Conservation (phyloP, 2,113 vertebrate genomes). For the Eubucco bourcierii region DNA sequence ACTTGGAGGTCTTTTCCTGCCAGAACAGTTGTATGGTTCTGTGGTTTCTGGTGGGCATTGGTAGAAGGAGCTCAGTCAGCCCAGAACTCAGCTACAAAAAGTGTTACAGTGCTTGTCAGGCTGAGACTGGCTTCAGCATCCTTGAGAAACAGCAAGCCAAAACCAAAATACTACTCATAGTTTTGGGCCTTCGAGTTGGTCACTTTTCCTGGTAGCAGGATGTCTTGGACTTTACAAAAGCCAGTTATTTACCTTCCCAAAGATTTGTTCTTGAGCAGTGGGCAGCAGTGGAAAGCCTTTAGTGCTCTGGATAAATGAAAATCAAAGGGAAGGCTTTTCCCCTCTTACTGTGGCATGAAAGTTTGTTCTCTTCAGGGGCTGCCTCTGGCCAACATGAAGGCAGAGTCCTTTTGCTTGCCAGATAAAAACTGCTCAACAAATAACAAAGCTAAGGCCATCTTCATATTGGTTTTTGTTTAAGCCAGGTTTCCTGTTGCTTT, state of each 20-base stretch:
- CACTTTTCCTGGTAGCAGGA: not conserved
- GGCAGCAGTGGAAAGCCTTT: not conserved
- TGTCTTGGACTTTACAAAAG: not conserved
- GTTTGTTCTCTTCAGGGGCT: not conserved
- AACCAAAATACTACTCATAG: not conserved
- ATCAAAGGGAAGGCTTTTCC: constrained; percentile 2
- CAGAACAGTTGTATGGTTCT: not conserved
- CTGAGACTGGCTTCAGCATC: not conserved
- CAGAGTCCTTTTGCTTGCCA: not conserved
- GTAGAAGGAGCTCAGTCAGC: not conserved
- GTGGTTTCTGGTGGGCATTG: not conserved
- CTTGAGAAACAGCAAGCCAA: not conserved
- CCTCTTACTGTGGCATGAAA: not conserved
- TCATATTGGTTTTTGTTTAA: not conserved
- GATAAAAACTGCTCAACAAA: not conserved
- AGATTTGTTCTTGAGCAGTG: not conserved
- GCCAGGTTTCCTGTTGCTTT: not conserved
- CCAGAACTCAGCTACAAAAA: not conserved
- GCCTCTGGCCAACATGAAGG: not conserved
- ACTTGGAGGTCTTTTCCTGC: too few species aligned
- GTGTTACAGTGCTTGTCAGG: not conserved
- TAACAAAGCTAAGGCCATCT: not conserved
- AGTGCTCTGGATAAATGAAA: not conserved
- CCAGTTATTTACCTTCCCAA: not conserved
- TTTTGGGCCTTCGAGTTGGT: not conserved